Evolutionary conservation across 2,888 invertebrate genomes (phyloP).

Genomic region (Ophraella communa): DNA sequence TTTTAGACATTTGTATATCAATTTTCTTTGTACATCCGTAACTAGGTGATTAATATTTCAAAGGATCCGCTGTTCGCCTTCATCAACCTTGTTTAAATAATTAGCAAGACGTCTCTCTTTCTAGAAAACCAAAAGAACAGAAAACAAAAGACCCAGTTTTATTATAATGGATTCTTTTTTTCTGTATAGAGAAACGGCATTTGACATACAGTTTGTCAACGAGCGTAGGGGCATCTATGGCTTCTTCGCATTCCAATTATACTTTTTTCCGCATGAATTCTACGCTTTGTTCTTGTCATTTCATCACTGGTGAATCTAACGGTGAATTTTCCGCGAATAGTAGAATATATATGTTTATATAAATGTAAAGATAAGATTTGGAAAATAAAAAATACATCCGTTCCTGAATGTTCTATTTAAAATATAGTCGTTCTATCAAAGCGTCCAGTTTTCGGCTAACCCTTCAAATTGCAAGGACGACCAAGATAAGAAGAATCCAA

Average conservation of each 20-base stretch:
- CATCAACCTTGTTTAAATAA: background rate
- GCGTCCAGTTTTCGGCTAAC: conserved; percentile 52
- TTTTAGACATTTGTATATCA: background rate
- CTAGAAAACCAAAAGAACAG: background rate
- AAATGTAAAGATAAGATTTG: too few species aligned
- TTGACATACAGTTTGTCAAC: background rate
- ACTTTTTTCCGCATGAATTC: conserved; percentile 55
- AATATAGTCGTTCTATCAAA: conserved; percentile 57
- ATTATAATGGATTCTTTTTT: background rate
- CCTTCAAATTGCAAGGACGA: conserved; percentile 53
- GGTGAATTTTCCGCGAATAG: too few species aligned
- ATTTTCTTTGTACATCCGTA: background rate
- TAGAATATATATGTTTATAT: too few species aligned
- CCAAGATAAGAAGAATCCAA: conserved; percentile 42
- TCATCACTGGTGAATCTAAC: conserved; percentile 53
- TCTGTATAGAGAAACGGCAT: background rate
- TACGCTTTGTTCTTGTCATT: conserved; percentile 49
- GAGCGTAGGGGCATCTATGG: conserved; percentile 38
- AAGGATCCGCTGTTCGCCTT: background rate
- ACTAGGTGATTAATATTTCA: background rate
- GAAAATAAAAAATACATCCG: too few species aligned
- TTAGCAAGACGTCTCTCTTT: too few species aligned
- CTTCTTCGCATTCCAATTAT: conserved; percentile 54
- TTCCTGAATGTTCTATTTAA: too few species aligned
- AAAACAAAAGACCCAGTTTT: background rate